phyloP scores from a whole-genome alignment of 2,888 invertebrate species.

The Vandiemenella viatica region DNA sequence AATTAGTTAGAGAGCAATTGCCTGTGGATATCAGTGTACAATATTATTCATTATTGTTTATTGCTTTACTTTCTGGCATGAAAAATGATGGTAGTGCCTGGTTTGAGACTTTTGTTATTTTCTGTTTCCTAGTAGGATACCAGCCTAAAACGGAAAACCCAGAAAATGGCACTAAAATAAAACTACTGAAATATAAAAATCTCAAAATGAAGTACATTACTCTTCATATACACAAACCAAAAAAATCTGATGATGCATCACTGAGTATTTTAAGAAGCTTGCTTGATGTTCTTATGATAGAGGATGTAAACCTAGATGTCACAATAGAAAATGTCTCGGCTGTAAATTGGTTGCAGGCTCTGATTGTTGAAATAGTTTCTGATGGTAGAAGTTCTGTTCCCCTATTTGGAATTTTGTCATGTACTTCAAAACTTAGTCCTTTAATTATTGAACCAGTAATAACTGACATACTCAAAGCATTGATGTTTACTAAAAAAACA shows the following conservation, averaged over 20 bases:
- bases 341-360: not conserved
- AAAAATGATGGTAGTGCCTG: too few relatives aligned
- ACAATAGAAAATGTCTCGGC: not conserved
- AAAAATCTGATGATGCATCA: not conserved
- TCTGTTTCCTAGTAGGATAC: not conserved
- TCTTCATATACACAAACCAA: not conserved
- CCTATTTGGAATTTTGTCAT: too few relatives aligned
- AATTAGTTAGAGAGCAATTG: too few relatives aligned
- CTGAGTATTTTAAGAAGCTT: not conserved
- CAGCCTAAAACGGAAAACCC: too few relatives aligned
- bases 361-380: too few relatives aligned
- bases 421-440: too few relatives aligned
- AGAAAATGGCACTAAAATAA: too few relatives aligned
- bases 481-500: not conserved
- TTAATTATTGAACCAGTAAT: not conserved
- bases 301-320: not conserved
- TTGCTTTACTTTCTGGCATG: too few relatives aligned
- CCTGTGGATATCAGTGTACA: too few relatives aligned
- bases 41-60: too few relatives aligned
- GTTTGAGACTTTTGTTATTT: not conserved
- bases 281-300: not conserved
- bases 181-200: not conserved
- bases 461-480: not conserved
- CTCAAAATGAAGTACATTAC: not conserved
- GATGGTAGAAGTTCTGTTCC: too few relatives aligned